Percentiles rank a stretch among this genome's conserved stretches.
These are phyloP conservation scores for Polyommatus icarus DNA, from an alignment of 2,888 invertebrate species.

Conservation along the genomic window DNA sequence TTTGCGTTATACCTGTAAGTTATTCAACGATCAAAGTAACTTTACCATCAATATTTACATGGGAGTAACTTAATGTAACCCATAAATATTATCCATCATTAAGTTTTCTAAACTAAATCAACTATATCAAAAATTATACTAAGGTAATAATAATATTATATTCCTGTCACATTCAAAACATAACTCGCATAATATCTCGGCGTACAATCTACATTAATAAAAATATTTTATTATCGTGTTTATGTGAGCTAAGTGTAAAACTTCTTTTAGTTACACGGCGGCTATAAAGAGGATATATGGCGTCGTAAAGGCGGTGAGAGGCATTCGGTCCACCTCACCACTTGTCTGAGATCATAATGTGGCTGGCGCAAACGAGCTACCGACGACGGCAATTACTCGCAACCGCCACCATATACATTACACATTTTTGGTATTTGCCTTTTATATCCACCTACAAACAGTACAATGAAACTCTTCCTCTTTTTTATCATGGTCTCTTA, in stretches of 20 bases:
- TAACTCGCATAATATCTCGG: not conserved
- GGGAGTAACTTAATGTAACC: no score
- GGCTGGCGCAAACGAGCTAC: not conserved
- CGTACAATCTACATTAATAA: conserved; percentile 9
- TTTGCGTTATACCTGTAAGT: no score
- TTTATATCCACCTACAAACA: not conserved
- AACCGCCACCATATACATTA: not conserved
- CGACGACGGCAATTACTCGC: not conserved
- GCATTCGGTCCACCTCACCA: conserved; percentile 16
- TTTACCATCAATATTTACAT: no score
- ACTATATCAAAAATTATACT: not conserved
- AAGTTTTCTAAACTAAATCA: not conserved
- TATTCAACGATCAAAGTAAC: no score
- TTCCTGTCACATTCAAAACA: not conserved
- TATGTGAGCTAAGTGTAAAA: conserved; percentile 19
- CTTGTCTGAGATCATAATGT: conserved; percentile 31
- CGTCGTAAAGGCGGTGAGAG: conserved; percentile 21
- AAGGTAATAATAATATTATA: not conserved
- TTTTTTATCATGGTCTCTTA: not conserved
- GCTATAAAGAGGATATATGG: conserved; percentile 12
- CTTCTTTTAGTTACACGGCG: not conserved
- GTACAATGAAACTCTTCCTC: not conserved
- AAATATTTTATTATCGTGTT: conserved; percentile 16
- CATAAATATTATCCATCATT: no score
- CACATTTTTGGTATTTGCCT: not conserved